Evolutionary conservation across 2,797 vertebrate genomes (phyloP), one percentile per base, ranked within the genome.

Genomic region (Brachymystax lenok): DNA sequence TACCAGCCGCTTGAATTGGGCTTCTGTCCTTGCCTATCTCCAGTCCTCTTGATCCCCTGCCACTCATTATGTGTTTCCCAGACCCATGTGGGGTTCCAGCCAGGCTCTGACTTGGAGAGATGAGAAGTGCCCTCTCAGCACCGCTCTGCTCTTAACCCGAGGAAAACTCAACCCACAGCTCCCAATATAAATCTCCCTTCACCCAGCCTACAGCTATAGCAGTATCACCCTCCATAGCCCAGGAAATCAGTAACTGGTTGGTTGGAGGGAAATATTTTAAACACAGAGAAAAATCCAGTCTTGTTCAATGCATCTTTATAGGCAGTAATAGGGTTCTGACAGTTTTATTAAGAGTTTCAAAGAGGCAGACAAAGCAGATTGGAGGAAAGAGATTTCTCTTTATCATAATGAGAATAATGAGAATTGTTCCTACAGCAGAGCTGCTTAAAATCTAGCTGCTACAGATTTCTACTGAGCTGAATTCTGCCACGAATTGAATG

Each of bases 231-330:
- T 79, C 78, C n/a, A 50, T 78, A 80, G 75, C 73, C 78, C 76
- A 72, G 85, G 84, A 88, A 89, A 93, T 91, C 90, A 89, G 82
- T 88, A 81, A 75, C 74, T 24, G 56, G 28, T 67, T 70, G 71
- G 76, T 74, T 80, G 70, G 86, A 84, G 71, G 74, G 77, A 85
- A 88, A 87, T 84, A 74, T 71, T 84, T 88, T 83, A 68, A 82
- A 83, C 78, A 80, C 21, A 80, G 78, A 78, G 76, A 69, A 46
- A 4, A 40, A 28, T 71, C 21, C 21, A 59, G 40, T 59, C 14
- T 68, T 68, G 30, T 71, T 64, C 51, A n/a, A 59, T 19, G 14
- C 17, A 21, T 71, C 30, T 72, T 66, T 71, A 54, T 70, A 68
- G 28, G 46, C 69, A 30, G 50, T 73, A 66, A 71, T 68, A 68